These are phyloP conservation scores for Venturia canescens DNA, from an alignment of 1,140 invertebrate species.

Conservation along the genomic window DNA sequence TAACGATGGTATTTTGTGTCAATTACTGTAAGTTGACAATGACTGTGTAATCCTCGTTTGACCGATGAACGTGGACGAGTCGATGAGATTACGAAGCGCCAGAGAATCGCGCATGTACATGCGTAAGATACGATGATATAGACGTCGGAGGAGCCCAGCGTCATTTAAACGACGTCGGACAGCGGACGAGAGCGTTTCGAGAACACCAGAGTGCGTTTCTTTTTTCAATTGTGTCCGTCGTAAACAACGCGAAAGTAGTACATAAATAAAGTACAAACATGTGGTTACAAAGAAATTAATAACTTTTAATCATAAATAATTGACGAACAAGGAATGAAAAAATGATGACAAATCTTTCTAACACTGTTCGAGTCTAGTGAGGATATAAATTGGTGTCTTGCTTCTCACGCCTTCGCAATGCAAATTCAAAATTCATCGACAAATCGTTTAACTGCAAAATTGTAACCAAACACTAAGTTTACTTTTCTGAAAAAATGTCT, in stretches of 20 bases:
- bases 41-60: slow-evolving; percentile 6
- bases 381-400: too few species aligned
- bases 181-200: slow-evolving; percentile 54
- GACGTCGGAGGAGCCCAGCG: slow-evolving; percentile 57
- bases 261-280: slow-evolving; percentile 32
- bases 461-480: neutral
- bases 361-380: neutral
- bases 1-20: neutral
- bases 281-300: neutral
- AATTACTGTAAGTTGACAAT: neutral
- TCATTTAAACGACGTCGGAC: slow-evolving; percentile 64
- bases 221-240: neutral
- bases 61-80: slow-evolving; percentile 28
- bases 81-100: slow-evolving; percentile 30
- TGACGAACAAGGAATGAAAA: neutral
- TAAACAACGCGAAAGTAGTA: slow-evolving; percentile 14
- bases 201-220: neutral
- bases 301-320: neutral
- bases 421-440: too few species aligned
- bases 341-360: neutral
- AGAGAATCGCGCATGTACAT: slow-evolving; percentile 56
- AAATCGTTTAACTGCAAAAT: too few species aligned
- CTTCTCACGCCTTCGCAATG: neutral
- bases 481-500: neutral
- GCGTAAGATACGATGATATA: slow-evolving; percentile 66